Conservation (phyloP, 1,140 invertebrate species). For the Zophobas morio region DNA sequence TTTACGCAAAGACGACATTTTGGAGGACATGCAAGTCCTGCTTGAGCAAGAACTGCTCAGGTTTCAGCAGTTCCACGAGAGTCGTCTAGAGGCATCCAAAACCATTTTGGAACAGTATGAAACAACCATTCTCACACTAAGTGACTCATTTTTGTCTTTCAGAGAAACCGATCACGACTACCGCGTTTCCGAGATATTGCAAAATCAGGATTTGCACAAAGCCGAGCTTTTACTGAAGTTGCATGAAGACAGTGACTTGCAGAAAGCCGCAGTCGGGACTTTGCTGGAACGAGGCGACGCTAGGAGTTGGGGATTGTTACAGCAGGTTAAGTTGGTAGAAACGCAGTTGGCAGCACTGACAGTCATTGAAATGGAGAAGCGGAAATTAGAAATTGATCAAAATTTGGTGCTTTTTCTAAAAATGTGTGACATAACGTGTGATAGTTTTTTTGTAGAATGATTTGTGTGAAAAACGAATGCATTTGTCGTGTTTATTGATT, state of each 20-base stretch:
- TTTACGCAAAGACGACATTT: constrained; percentile 69
- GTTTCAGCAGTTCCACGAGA: constrained; percentile 62
- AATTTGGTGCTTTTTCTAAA: constrained; percentile 72
- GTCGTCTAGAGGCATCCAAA: constrained; percentile 60
- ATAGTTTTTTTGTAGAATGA: constrained; percentile 72
- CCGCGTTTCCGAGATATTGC: constrained; percentile 74
- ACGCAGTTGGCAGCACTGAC: constrained; percentile 82
- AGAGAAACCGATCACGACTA: constrained; percentile 73
- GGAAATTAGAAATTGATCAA: constrained; percentile 77
- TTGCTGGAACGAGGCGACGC: constrained; percentile 82
- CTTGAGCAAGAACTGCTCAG: constrained; percentile 73
- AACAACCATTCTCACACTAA: not conserved
- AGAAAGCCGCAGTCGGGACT: constrained; percentile 81
- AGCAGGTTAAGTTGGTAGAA: constrained; percentile 85
- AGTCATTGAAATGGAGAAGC: constrained; percentile 81
- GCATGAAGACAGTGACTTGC: constrained; percentile 78
- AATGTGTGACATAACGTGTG: constrained; percentile 22
- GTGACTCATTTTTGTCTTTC: constrained; percentile 52
- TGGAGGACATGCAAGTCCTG: constrained; percentile 77
- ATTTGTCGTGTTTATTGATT: constrained; percentile 79
- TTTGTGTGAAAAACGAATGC: constrained; percentile 79
- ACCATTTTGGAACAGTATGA: constrained; percentile 61
- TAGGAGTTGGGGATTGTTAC: constrained; percentile 80
- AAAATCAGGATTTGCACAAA: constrained; percentile 74
- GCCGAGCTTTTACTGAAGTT: constrained; percentile 73